phyloP scores from a whole-genome alignment of 2,888 invertebrate species.

The Cataglyphis altisquamis region DNA sequence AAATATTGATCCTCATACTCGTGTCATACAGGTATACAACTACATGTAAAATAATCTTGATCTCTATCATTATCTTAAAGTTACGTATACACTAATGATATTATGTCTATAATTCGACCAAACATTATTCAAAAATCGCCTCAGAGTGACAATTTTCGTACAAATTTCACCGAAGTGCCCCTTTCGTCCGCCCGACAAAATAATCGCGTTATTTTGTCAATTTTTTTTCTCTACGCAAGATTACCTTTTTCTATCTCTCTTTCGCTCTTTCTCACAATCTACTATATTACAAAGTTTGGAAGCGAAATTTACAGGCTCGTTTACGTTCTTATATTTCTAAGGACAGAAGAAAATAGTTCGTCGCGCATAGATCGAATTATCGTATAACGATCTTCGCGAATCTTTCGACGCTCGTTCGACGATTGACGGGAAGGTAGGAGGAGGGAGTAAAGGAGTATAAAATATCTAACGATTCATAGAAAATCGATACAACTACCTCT shows the following conservation, averaged over 20 bases:
- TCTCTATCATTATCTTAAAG: conserved; percentile 67
- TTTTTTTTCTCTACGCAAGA: conserved; percentile 15
- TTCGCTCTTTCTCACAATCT: conserved; percentile 26
- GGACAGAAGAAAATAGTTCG: conserved; percentile 51
- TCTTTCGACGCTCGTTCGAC: conserved; percentile 20
- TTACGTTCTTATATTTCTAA: conserved; percentile 40
- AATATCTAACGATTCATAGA: conserved; percentile 58
- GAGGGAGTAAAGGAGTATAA: conserved; percentile 58
- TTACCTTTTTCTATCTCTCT: conserved; percentile 11
- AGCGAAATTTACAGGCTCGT: conserved; percentile 62
- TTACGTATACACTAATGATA: conserved; percentile 67
- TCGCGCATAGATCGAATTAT: conserved; percentile 31
- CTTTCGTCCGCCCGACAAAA: conserved; percentile 2
- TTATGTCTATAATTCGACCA: conserved; percentile 66
- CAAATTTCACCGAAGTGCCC: conserved; percentile 55
- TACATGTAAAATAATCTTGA: conserved; percentile 77
- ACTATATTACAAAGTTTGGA: conserved; percentile 66
- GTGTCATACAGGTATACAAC: conserved; percentile 62
- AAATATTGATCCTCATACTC: conserved; percentile 71
- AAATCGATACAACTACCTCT: conserved; percentile 63
- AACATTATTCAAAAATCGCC: conserved; percentile 54
- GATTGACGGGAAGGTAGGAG: not conserved
- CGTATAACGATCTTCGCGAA: conserved; percentile 22
- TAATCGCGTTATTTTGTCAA: conserved; percentile 9
- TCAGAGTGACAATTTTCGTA: conserved; percentile 46